phyloP scores from a whole-genome alignment of 1,140 invertebrate genomes.

The Aphelenchoides fujianensis region DNA sequence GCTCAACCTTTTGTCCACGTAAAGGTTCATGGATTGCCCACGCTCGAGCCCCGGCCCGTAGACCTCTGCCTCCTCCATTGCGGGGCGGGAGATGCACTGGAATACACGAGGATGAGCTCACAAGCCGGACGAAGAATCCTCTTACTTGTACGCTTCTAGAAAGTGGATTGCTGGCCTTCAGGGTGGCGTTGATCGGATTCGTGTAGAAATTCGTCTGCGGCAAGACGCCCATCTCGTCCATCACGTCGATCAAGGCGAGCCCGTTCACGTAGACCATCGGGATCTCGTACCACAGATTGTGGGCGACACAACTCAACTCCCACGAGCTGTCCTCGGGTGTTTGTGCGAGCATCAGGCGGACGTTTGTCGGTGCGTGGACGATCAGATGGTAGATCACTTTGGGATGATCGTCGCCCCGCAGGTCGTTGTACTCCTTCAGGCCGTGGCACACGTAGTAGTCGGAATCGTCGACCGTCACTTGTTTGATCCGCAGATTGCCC shows the following conservation, averaged over 20 bases:
- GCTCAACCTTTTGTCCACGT: slow-evolving; percentile 41
- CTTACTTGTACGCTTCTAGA: slow-evolving; percentile 49
- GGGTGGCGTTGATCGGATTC: slow-evolving; percentile 52
- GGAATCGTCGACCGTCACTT: slow-evolving; percentile 36
- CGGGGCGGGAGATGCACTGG: slow-evolving; percentile 57
- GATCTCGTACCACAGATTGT: slow-evolving; percentile 51
- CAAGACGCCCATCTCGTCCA: slow-evolving; percentile 50
- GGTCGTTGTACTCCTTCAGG: slow-evolving; percentile 23
- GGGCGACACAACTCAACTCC: slow-evolving; percentile 43
- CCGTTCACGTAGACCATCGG: slow-evolving; percentile 55
- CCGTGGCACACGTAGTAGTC: slow-evolving; percentile 50
- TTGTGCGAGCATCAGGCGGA: slow-evolving; percentile 40
- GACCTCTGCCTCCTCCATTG: slow-evolving; percentile 57
- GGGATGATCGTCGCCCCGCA: slow-evolving; percentile 20
- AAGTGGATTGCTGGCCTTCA: slow-evolving; percentile 37
- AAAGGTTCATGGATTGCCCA: slow-evolving; percentile 51
- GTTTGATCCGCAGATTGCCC: slow-evolving; percentile 47
- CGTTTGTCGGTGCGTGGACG: slow-evolving; percentile 51
- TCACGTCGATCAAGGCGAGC: slow-evolving; percentile 48
- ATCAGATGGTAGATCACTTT: slow-evolving; percentile 40
- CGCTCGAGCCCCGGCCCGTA: slow-evolving; percentile 49
- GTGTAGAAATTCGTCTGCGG: slow-evolving; percentile 53
- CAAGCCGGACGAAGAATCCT: no score
- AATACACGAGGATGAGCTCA: slow-evolving; percentile 9
- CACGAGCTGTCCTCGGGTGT: slow-evolving; percentile 36